Base-by-base conservation (phyloP, 2,797 vertebrate genomes). In the Rhodeus uyekii region DNA sequence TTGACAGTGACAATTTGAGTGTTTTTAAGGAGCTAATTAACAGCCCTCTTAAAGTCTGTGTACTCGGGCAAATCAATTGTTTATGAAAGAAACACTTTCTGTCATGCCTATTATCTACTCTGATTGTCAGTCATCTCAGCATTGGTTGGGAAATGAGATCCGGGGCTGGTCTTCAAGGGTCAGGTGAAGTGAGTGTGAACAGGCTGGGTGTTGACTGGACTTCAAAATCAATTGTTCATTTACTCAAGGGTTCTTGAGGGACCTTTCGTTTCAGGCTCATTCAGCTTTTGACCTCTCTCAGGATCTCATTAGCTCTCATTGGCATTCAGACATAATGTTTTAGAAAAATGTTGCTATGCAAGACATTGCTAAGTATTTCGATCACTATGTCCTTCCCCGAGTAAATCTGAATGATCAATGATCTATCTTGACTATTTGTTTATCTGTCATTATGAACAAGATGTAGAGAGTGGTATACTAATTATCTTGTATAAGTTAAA, bases 1-100 rank as follows among this genome's bases (percentile, higher is more conserved):
- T 63, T 77, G 71, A 76, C 64, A 72, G 69, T 53, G 78, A 75
- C 60, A 55, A 80, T 83, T 42, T 1, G 53, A 79, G 36, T 53
- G 29, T 60, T 84, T 63, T 55, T 50, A 75, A 55, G 34, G 34
- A 76, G 53, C 68, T 85, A 80, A 83, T 87, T 81, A 83, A 74
- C 46, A 53, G 27, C 68, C 48, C 22, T 78, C 58, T 83, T 77
- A 78, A 64, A 75, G 42, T 55, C 14, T 68, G 9, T 58, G 46
- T 76, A 29, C 14, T 48, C 16, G 27, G 14, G 7, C 32, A 14
- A 48, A 38, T 67, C 32, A 44, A 27, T 83, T 75, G 63, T 76
- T 77, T 72, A 48, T 69, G 64, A 83, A 80, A 86, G 55, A 76
- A 44, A 36, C 0, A 2, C 55, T 80, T 73, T 64, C 34, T n/a